These are phyloP conservation scores for Hozukius guyotensis DNA, from an alignment of 2,797 vertebrate species.

Conservation along the genomic window DNA sequence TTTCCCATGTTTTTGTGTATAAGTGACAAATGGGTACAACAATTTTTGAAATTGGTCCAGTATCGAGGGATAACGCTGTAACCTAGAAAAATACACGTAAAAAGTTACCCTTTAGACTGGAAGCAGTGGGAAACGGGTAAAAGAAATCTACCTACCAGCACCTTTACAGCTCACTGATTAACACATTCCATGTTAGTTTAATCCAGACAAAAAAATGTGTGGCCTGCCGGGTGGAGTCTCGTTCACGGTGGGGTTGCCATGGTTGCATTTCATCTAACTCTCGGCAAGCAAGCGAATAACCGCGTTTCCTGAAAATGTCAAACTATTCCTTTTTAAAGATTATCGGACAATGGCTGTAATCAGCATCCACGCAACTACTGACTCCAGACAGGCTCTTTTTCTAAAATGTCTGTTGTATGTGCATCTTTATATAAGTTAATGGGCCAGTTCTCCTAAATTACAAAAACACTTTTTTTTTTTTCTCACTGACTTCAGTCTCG, in stretches of 20 bases:
- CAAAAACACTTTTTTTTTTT: neutral
- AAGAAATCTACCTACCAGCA: neutral
- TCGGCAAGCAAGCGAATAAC: neutral
- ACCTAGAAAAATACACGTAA: no score
- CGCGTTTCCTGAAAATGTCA: neutral
- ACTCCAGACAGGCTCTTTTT: neutral
- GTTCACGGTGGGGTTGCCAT: neutral
- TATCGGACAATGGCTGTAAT: neutral
- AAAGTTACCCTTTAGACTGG: neutral
- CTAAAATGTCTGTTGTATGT: no score
- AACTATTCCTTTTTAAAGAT: neutral
- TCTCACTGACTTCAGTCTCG: neutral
- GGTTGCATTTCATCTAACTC: neutral
- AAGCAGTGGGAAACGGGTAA: neutral
- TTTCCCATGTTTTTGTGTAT: no score
- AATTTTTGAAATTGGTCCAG: no score
- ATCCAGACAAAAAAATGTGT: neutral
- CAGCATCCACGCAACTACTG: neutral
- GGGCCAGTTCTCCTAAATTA: neutral
- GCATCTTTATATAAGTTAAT: neutral
- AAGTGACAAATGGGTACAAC: no score
- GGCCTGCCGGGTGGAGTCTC: neutral
- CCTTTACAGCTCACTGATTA: neutral
- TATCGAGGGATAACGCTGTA: no score
- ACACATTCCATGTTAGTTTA: neutral